These are phyloP conservation scores for Anguilla pacifica DNA, from an alignment of 2,797 vertebrate genomes.

Conservation along the genomic window DNA sequence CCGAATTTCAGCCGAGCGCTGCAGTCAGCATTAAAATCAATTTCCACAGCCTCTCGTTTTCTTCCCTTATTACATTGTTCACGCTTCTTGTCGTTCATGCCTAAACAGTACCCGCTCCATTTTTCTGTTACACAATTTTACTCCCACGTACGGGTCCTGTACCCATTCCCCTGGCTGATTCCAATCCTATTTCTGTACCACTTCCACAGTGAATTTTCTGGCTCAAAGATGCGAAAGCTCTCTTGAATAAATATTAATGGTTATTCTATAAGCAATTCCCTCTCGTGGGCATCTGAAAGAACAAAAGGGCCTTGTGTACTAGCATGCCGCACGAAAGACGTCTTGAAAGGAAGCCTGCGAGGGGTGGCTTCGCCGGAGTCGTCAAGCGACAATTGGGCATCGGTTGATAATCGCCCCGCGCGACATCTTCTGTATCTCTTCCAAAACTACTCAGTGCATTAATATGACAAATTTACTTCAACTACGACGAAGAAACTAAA, in stretches of 20 bases:
- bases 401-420: constrained; percentile 65
- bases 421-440: constrained; percentile 49
- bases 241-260: constrained; percentile 68
- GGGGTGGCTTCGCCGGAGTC: constrained; percentile 44
- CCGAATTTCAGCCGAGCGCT: constrained; percentile 49
- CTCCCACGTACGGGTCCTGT: constrained; percentile 33
- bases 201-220: constrained; percentile 49
- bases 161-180: constrained; percentile 48
- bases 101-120: constrained; percentile 36
- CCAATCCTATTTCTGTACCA: constrained; percentile 48
- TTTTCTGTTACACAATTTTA: constrained; percentile 23
- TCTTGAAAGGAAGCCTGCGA: constrained; percentile 33
- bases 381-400: constrained; percentile 61
- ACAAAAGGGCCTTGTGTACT: constrained; percentile 68
- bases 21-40: constrained; percentile 61
- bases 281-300: constrained; percentile 50
- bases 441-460: constrained; percentile 33
- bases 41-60: constrained; percentile 48
- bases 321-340: constrained; percentile 49
- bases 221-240: constrained; percentile 49
- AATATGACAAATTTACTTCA: constrained; percentile 41
- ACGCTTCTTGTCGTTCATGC: constrained; percentile 44
- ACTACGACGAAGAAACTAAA: constrained; percentile 24
- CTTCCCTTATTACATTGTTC: constrained; percentile 46
- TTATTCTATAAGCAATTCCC: constrained; percentile 54